Evolutionary conservation across 2,113 vertebrate genomes (phyloP).

Genomic region (Limanda limanda): DNA sequence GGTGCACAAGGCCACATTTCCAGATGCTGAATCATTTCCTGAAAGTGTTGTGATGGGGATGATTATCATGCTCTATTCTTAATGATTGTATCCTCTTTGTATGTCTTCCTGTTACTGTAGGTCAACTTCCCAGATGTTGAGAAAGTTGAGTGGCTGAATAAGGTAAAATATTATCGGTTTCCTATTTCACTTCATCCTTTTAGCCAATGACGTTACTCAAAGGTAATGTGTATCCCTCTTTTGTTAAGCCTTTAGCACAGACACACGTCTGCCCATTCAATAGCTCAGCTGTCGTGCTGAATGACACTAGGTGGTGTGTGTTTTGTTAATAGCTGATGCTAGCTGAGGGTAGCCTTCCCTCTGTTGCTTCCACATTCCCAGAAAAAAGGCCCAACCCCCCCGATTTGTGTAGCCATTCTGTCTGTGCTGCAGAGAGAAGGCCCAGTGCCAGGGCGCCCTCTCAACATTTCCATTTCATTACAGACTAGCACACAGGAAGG

Average conservation of each 20-base stretch:
- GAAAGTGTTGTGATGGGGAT: conserved; percentile 2
- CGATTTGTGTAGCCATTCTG: conserved; percentile 27
- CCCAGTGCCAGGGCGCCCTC: conserved; percentile 56
- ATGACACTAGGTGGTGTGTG: conserved; percentile 35
- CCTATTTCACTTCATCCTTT: background rate
- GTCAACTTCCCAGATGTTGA: conserved; percentile 94
- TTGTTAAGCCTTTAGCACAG: conserved; percentile 13
- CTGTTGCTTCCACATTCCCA: conserved; percentile 35
- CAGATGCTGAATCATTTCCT: conserved; percentile 29
- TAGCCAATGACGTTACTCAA: background rate
- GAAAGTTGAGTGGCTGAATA: conserved; percentile 94
- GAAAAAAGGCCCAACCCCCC: conserved; percentile 54
- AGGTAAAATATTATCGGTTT: conserved; percentile 80
- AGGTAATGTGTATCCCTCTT: background rate
- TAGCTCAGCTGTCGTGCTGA: conserved; percentile 67
- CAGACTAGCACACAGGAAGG: conserved; percentile 59
- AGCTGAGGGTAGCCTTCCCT: conserved; percentile 38
- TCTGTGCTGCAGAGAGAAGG: conserved; percentile 69
- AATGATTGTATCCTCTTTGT: background rate
- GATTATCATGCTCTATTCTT: background rate
- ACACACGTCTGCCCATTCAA: background rate
- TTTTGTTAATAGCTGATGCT: conserved; percentile 16
- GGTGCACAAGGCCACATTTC: conserved; percentile 3
- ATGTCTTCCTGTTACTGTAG: conserved; percentile 69
- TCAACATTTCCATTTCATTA: conserved; percentile 77